A percentile compares a stretch with the other conserved stretches of the same genome.
These are phyloP conservation scores for Siphamia tubifer DNA, from an alignment of 2,113 vertebrate genomes.

Conservation along the genomic window DNA sequence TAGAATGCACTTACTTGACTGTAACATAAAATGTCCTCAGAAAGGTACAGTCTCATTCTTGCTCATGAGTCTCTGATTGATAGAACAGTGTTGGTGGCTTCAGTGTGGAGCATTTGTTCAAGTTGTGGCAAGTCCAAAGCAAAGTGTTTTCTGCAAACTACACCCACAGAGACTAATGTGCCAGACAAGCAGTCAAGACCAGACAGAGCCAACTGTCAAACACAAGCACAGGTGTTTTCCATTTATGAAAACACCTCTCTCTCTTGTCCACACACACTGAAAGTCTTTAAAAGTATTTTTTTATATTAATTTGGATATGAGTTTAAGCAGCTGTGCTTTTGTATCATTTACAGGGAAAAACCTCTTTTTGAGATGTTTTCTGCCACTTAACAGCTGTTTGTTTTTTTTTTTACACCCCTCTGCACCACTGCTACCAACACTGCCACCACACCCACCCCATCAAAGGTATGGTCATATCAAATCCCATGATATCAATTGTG, in stretches of 20 bases:
- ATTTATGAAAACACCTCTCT: background rate
- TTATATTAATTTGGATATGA: background rate
- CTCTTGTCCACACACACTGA: background rate
- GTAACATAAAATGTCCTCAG: background rate
- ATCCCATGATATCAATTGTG: background rate
- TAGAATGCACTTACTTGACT: background rate
- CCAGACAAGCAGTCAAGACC: constrained; percentile 24
- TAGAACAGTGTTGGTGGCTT: constrained; percentile 33
- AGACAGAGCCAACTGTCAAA: constrained; percentile 31
- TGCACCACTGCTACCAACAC: too few species aligned
- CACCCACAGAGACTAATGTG: constrained; percentile 46
- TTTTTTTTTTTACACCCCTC: too few species aligned
- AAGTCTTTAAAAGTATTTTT: background rate
- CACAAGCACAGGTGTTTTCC: constrained; percentile 9
- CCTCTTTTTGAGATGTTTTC: too few species aligned
- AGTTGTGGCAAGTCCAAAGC: constrained; percentile 31
- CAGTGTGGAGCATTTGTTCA: constrained; percentile 37
- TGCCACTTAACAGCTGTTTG: too few species aligned
- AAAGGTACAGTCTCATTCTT: too few species aligned
- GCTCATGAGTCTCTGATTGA: constrained; percentile 50
- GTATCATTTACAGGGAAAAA: background rate
- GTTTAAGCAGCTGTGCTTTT: background rate
- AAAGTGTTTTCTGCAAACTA: constrained; percentile 26
- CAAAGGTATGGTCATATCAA: constrained; percentile 5
- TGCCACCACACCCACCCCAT: too few species aligned